Evolutionary conservation across 2,113 vertebrate genomes (phyloP), one percentile per base, ranked within the genome.

Genomic region (Cinclus cinclus): DNA sequence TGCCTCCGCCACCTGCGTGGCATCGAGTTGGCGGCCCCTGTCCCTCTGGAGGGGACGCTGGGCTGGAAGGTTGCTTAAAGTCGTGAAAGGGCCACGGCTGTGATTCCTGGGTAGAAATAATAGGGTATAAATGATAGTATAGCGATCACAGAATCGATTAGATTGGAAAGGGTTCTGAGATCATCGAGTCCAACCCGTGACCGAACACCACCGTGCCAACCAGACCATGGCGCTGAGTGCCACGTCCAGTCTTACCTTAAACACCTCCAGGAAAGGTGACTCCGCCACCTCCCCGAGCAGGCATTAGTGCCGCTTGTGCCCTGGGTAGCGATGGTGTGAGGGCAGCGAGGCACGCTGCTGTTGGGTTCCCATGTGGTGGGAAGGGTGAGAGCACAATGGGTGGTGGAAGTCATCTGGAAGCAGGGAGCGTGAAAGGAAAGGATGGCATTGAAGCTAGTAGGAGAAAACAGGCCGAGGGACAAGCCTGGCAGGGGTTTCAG

Each of bases 1-100:
- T 3, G 14, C 8, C 28, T 24, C 16, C 4, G 15, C 33, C 24
- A 46, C 16, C 58, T 23, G 37, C 33, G 5, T 37, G 62, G 30
- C 2, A 11, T 22, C 37, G 3, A 4, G 20, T 17, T 64, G 2
- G 7, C 19, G 2, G 15, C 19, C 14, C 21, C 3, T 31, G 22
- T 33, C 2, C 15, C 5, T 46, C 21, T 4, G 41, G 23, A 28
- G 30, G 47, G 33, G 12, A 2, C 18, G 22, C 59, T 28, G 75
- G 17, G 2, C 58, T 28, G 35, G 4, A 50, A 53, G 8, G 31
- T 15, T 59, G 5, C 2, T 13, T n/a, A 9, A 31, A 6, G n/a
- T 37, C 31, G 9, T 27, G 55, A 21, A 19, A 18, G 8, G 20
- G 35, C 13, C 63, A 6, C 9, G 20, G 23, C 37, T 16, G 58